These are phyloP conservation scores for Sorex maritimensis DNA, from an alignment of 2,797 vertebrate species.

Conservation along the genomic window DNA sequence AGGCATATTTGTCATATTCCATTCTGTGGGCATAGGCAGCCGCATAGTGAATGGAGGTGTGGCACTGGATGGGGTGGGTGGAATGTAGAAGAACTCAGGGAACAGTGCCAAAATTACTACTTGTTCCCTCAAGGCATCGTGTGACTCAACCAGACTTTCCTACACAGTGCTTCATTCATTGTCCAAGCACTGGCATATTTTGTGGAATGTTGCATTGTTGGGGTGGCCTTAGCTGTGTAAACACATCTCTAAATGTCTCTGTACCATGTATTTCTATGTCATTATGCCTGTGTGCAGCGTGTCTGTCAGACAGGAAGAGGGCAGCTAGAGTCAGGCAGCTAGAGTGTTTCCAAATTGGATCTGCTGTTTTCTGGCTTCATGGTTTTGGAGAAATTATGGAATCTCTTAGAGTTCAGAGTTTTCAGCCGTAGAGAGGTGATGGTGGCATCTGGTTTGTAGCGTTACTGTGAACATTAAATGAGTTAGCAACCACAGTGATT, in stretches of 20 bases:
- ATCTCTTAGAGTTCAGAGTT: neutral
- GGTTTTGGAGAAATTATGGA: neutral
- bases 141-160: neutral
- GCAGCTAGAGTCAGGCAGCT: neutral
- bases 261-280: neutral
- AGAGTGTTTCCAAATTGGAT: neutral
- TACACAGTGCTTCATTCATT: neutral
- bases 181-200: neutral
- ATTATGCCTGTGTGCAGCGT: neutral
- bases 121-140: too few relatives aligned
- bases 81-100: neutral
- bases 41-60: neutral
- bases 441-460: neutral
- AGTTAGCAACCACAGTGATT: neutral
- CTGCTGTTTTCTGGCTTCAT: neutral
- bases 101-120: neutral
- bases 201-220: neutral
- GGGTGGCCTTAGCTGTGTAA: neutral
- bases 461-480: neutral
- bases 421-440: neutral
- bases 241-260: neutral
- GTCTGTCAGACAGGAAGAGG: slow-evolving; percentile 15
- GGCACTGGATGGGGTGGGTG: neutral
- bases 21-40: neutral
- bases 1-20: neutral